Evolutionary conservation across 2,797 vertebrate genomes (phyloP).

Genomic region (Falco concolor): DNA sequence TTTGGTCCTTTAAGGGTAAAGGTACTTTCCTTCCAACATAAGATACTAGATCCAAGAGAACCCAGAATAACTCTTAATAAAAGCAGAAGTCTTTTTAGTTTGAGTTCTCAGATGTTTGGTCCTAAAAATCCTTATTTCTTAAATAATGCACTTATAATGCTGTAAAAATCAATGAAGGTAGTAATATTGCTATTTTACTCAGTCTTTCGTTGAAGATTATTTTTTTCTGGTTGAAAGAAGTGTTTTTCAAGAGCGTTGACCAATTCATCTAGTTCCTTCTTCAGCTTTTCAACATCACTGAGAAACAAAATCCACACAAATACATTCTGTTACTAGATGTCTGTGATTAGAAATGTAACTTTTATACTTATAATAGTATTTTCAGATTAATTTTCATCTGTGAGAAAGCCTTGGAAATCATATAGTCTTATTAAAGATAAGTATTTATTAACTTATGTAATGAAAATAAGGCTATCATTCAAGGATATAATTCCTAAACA

Average conservation of each 20-base stretch:
- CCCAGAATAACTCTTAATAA: not conserved
- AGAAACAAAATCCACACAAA: conserved; percentile 23
- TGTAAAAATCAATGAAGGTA: not conserved
- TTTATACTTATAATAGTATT: not conserved
- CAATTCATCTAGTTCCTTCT: conserved; percentile 86
- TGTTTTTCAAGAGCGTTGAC: conserved; percentile 86
- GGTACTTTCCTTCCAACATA: not conserved
- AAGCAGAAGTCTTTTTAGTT: not conserved
- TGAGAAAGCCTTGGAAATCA: not conserved
- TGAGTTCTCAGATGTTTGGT: conserved; percentile 10
- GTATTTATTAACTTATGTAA: too few relatives aligned
- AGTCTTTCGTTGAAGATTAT: conserved; percentile 82
- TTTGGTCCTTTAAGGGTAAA: conserved; percentile 19
- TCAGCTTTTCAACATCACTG: conserved; percentile 86
- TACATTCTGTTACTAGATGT: not conserved
- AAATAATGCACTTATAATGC: conserved; percentile 2
- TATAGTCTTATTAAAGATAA: too few relatives aligned
- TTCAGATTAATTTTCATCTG: not conserved
- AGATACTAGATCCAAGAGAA: not conserved
- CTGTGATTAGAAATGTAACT: not conserved
- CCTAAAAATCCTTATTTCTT: conserved; percentile 12
- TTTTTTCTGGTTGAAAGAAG: conserved; percentile 93
- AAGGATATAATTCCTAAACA: not conserved
- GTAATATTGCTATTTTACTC: conserved; percentile 52
- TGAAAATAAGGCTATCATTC: not conserved